Evolutionary conservation across 2,113 vertebrate species (phyloP).

Genomic region (Elephantulus edwardii): DNA sequence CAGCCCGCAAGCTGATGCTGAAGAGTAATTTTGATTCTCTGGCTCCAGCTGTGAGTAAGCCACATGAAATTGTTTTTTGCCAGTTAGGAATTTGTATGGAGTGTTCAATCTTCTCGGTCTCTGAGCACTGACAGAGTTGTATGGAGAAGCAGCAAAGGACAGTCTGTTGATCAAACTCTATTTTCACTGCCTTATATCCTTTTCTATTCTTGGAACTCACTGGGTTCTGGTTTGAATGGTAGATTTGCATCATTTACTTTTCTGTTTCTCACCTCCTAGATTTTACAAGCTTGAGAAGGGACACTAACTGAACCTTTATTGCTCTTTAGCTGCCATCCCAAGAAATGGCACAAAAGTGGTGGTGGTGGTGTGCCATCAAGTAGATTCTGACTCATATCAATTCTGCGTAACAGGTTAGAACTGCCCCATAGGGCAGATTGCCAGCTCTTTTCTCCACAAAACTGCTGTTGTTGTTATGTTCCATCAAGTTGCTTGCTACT

Average conservation of each 20-base stretch:
- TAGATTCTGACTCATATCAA: neutral
- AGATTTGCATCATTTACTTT: slow-evolving; percentile 17
- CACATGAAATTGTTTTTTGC: slow-evolving; percentile 60
- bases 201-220: neutral
- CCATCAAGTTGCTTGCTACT: too few relatives aligned
- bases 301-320: neutral
- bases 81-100: slow-evolving; percentile 42
- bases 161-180: slow-evolving; percentile 42
- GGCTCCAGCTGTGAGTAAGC: slow-evolving; percentile 62
- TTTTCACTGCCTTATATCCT: slow-evolving; percentile 21
- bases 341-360: neutral
- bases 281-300: slow-evolving; percentile 6
- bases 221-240: slow-evolving; percentile 28
- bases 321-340: slow-evolving; percentile 40
- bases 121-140: slow-evolving; percentile 34
- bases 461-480: too few relatives aligned
- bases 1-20: slow-evolving; percentile 38
- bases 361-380: neutral
- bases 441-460: neutral
- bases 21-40: slow-evolving; percentile 59
- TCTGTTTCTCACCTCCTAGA: slow-evolving; percentile 25
- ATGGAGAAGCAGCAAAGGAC: slow-evolving; percentile 43
- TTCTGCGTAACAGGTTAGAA: neutral
- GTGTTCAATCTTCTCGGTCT: slow-evolving; percentile 19
- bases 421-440: neutral